Evolutionary conservation across 2,888 invertebrate genomes (phyloP).

Genomic region (Euphydryas editha): DNA sequence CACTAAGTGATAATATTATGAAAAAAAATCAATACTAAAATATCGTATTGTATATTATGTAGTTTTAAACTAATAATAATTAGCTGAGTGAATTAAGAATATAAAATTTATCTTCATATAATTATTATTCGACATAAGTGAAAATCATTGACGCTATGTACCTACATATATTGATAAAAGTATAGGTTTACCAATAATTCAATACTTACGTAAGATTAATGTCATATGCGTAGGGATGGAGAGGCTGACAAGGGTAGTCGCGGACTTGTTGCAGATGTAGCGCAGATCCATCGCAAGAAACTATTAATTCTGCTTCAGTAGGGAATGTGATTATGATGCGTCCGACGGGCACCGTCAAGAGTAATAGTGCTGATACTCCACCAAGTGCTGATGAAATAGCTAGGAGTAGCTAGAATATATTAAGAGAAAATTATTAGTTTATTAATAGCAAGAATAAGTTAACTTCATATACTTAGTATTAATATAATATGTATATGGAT

Average conservation of each 20-base stretch:
- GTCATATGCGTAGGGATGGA: slow-evolving; percentile 73
- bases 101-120: too few relatives aligned
- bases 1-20: slow-evolving; percentile 9
- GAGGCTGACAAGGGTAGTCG: slow-evolving; percentile 76
- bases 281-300: slow-evolving; percentile 73
- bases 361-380: slow-evolving; percentile 86
- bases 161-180: not conserved
- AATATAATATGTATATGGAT: too few relatives aligned
- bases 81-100: not conserved
- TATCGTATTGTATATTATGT: not conserved
- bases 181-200: not conserved
- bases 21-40: slow-evolving; percentile 14
- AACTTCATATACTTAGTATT: too few relatives aligned
- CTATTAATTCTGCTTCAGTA: slow-evolving; percentile 82
- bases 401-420: slow-evolving; percentile 84
- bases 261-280: slow-evolving; percentile 71
- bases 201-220: slow-evolving; percentile 75
- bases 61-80: not conserved
- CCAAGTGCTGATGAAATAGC: slow-evolving; percentile 87
- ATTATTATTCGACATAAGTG: not conserved
- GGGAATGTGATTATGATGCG: slow-evolving; percentile 87
- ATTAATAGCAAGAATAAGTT: too few relatives aligned
- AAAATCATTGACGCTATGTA: not conserved
- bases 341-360: slow-evolving; percentile 88
- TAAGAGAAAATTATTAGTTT: not conserved